Evolutionary conservation across 2,113 vertebrate species (phyloP).

Genomic region (Ictalurus punctatus): DNA sequence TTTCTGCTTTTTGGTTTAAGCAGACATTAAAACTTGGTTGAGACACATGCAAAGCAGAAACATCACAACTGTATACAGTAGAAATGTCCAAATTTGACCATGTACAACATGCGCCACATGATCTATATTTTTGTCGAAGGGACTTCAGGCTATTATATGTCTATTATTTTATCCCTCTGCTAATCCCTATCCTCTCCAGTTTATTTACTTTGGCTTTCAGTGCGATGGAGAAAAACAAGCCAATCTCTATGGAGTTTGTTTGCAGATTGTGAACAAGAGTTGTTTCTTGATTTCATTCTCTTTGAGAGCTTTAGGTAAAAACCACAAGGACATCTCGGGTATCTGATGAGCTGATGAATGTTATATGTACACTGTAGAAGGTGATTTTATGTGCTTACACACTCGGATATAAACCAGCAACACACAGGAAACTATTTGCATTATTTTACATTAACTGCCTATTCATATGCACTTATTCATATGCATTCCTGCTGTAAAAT

Average conservation of each 20-base stretch:
- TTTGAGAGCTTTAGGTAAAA: background rate
- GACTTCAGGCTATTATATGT: background rate
- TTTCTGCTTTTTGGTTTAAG: background rate
- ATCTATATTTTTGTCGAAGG: background rate
- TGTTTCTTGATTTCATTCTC: background rate
- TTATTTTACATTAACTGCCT: background rate
- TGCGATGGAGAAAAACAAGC: background rate
- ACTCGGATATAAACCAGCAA: background rate
- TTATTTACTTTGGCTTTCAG: constrained; percentile 9
- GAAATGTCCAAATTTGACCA: no score
- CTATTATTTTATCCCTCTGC: background rate
- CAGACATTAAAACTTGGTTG: background rate
- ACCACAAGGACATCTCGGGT: background rate
- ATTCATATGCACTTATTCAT: background rate
- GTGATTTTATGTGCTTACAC: background rate
- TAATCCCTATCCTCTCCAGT: background rate
- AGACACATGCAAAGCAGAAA: background rate
- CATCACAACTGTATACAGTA: background rate
- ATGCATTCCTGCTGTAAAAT: background rate
- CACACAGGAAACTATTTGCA: background rate
- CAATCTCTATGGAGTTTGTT: background rate
- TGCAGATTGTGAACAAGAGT: background rate
- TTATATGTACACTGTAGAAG: background rate
- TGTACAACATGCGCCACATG: background rate
- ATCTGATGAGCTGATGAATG: background rate